A percentile compares a stretch with the other conserved stretches of the same genome.
These are phyloP conservation scores for Carapus acus DNA, from an alignment of 2,797 vertebrate species.

Conservation along the genomic window DNA sequence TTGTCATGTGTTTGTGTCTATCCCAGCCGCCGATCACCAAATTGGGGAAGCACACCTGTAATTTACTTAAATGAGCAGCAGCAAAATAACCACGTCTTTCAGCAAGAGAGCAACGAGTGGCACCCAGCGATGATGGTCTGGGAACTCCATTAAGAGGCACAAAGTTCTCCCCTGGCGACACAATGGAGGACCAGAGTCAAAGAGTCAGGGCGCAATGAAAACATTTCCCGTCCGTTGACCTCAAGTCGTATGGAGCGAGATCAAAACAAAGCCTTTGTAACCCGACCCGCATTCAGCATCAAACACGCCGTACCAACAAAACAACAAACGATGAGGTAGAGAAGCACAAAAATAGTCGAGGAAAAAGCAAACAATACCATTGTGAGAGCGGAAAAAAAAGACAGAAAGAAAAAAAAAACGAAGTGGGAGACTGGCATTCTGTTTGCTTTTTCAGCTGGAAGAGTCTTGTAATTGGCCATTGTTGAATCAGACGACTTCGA, in stretches of 20 bases:
- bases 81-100: constrained; percentile 1
- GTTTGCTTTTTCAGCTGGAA: constrained; percentile 9
- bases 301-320: constrained; percentile 61
- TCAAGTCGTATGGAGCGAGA: constrained; percentile 53
- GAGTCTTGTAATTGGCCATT: constrained; percentile 1
- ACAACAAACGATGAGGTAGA: constrained; percentile 53
- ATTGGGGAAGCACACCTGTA: background rate
- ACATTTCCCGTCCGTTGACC: constrained; percentile 69
- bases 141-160: constrained; percentile 44
- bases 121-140: constrained; percentile 39
- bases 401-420: constrained; percentile 9
- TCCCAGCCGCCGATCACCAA: background rate
- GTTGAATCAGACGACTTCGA: constrained; percentile 1
- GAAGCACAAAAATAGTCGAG: constrained; percentile 44
- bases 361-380: constrained; percentile 41
- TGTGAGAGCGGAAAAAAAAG: constrained; percentile 28
- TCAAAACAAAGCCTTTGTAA: constrained; percentile 71
- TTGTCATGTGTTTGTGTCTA: constrained; percentile 3
- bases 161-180: constrained; percentile 49
- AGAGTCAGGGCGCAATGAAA: constrained; percentile 66
- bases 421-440: constrained; percentile 24
- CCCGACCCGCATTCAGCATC: constrained; percentile 60
- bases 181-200: constrained; percentile 61
- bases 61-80: background rate
- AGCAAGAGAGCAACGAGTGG: constrained; percentile 3